These are phyloP conservation scores for Drosophila niveifrons DNA, from an alignment of 2,888 invertebrate species.

Conservation along the genomic window DNA sequence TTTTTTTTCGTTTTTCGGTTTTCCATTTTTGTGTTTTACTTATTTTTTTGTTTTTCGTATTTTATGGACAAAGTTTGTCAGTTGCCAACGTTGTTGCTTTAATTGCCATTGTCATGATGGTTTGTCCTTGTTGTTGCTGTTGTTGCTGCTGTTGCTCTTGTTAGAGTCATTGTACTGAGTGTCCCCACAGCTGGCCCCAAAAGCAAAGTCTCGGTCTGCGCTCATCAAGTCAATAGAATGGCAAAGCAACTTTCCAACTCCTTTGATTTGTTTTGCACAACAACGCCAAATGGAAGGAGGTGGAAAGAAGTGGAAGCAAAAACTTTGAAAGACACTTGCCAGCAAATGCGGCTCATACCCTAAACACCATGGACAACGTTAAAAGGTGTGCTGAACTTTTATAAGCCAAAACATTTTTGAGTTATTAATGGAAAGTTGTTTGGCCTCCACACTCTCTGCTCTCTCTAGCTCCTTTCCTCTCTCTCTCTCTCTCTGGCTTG, in stretches of 20 bases:
- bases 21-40: slow-evolving; percentile 19
- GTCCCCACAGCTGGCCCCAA: slow-evolving; percentile 10
- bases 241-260: slow-evolving; percentile 71
- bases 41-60: slow-evolving; percentile 59
- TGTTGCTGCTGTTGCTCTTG: slow-evolving; percentile 38
- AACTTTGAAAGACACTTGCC: slow-evolving; percentile 53
- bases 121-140: slow-evolving; percentile 57
- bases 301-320: not conserved
- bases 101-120: slow-evolving; percentile 80
- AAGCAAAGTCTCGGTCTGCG: slow-evolving; percentile 6
- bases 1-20: slow-evolving; percentile 15
- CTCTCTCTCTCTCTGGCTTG: slow-evolving; percentile 32
- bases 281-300: slow-evolving; percentile 37
- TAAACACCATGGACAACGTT: slow-evolving; percentile 15
- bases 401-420: slow-evolving; percentile 78
- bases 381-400: slow-evolving; percentile 69
- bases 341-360: slow-evolving; percentile 13
- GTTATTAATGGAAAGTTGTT: slow-evolving; percentile 77
- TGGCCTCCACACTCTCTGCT: slow-evolving; percentile 13
- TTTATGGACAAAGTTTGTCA: slow-evolving; percentile 72
- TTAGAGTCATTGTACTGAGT: slow-evolving; percentile 54
- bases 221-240: slow-evolving; percentile 48
- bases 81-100: slow-evolving; percentile 73
- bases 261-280: slow-evolving; percentile 79
- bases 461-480: not conserved